A percentile compares a stretch with the other conserved stretches of the same genome.
phyloP scores from a whole-genome alignment of 2,797 vertebrate species.

The Gobionotothen gibberifrons region DNA sequence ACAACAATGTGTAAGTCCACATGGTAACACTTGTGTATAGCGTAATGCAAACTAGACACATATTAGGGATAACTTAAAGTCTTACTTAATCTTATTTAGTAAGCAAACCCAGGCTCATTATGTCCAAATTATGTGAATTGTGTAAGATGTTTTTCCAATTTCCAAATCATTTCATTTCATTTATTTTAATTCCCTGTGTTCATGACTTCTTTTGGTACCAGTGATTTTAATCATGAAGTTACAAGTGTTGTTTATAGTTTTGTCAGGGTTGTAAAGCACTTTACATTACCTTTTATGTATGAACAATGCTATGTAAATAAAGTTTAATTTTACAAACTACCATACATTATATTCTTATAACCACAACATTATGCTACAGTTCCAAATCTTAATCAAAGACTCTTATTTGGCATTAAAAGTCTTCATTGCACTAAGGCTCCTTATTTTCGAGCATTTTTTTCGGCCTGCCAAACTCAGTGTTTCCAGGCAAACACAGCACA shows the following conservation, averaged over 20 bases:
- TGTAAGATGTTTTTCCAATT: not conserved
- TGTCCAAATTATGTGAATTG: not conserved
- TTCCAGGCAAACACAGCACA: constrained; percentile 5
- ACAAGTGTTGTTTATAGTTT: no score
- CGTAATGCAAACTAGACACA: not conserved
- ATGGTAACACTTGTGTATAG: not conserved
- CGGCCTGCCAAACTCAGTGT: not conserved
- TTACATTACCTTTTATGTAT: no score
- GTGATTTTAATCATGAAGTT: no score
- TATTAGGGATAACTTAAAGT: not conserved
- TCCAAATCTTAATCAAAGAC: not conserved
- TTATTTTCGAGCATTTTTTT: constrained; percentile 4
- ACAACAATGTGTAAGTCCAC: not conserved
- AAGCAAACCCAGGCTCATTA: not conserved
- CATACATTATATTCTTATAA: not conserved
- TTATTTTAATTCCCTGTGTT: no score
- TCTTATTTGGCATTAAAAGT: not conserved
- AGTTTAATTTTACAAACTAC: not conserved
- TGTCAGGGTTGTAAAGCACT: no score
- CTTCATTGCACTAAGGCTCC: not conserved
- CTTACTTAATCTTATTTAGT: constrained; percentile 1
- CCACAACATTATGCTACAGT: not conserved
- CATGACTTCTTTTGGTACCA: no score
- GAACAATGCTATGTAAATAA: no score
- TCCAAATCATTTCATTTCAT: no score